Evolutionary conservation across 2,888 invertebrate species (phyloP).

Genomic region (Agonum fuliginosum): DNA sequence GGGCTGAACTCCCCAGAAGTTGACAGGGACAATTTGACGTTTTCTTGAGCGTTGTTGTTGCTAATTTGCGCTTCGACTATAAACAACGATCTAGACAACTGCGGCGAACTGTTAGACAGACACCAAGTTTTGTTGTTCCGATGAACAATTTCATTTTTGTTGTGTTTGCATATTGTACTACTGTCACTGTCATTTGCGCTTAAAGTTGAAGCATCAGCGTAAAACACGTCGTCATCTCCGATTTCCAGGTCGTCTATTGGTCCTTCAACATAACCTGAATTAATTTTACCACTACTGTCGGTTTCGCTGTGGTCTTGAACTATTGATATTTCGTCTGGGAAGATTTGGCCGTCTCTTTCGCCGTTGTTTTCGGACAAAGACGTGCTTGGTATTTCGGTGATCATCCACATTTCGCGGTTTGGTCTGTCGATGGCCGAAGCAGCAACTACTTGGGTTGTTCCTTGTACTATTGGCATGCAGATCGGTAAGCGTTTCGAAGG

Average conservation of each 20-base stretch:
- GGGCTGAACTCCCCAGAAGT: slow-evolving; percentile 65
- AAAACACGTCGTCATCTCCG: slow-evolving; percentile 67
- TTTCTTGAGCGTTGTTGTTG: background rate
- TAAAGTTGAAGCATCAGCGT: slow-evolving; percentile 66
- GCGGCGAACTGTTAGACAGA: slow-evolving; percentile 69
- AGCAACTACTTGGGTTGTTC: slow-evolving; percentile 71
- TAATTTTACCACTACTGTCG: slow-evolving; percentile 58
- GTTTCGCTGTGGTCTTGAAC: slow-evolving; percentile 46
- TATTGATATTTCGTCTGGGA: slow-evolving; percentile 12
- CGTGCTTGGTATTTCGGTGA: slow-evolving; percentile 73
- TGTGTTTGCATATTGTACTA: slow-evolving; percentile 37
- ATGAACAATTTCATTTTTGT: slow-evolving; percentile 1
- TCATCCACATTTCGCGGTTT: slow-evolving; percentile 74
- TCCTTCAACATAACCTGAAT: slow-evolving; percentile 59
- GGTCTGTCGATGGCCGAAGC: slow-evolving; percentile 68
- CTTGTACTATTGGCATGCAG: slow-evolving; percentile 65
- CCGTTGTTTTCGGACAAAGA: slow-evolving; percentile 68
- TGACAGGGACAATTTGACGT: background rate
- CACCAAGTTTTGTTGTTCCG: slow-evolving; percentile 58
- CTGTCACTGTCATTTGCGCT: slow-evolving; percentile 61
- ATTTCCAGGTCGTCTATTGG: slow-evolving; percentile 53
- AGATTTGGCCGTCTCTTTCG: slow-evolving; percentile 61
- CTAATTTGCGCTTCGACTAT: slow-evolving; percentile 66
- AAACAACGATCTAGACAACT: slow-evolving; percentile 68
- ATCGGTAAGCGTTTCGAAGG: slow-evolving; percentile 49